Percentiles rank a stretch among this genome's conserved stretches.
Evolutionary conservation across 2,113 vertebrate species (phyloP).

Genomic region (Lonchura striata): DNA sequence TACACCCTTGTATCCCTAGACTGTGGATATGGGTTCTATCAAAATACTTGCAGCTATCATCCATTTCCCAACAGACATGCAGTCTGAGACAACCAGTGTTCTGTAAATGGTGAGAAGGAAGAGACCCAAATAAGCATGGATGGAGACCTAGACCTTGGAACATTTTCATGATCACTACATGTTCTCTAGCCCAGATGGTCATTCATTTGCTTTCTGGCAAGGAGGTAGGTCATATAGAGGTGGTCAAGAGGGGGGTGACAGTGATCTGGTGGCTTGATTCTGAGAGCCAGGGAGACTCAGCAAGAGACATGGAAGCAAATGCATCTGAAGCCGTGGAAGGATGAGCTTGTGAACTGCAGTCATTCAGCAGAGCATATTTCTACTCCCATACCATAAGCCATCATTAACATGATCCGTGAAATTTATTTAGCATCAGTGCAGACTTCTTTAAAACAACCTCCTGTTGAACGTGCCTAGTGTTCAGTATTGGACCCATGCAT

Average conservation of each 20-base stretch:
- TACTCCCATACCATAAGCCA: not conserved
- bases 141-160: not conserved
- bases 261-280: not conserved
- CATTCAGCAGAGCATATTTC: not conserved
- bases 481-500: not conserved
- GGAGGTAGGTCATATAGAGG: not conserved
- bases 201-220: not conserved
- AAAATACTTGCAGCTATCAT: not conserved
- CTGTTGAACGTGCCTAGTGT: not conserved
- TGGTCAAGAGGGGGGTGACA: not conserved
- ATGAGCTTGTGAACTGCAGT: not conserved
- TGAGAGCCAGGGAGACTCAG: not conserved
- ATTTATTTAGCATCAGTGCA: not conserved
- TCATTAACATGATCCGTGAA: not conserved
- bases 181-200: not conserved
- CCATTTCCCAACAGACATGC: not conserved
- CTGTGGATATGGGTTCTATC: not conserved
- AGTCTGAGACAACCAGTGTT: not conserved
- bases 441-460: not conserved
- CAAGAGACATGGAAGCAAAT: not conserved
- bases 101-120: not conserved
- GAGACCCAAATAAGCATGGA: not conserved
- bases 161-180: not conserved
- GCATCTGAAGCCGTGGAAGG: fast-evolving
- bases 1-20: not conserved